phyloP scores from a whole-genome alignment of 2,797 vertebrate genomes.

The Trachurus trachurus region DNA sequence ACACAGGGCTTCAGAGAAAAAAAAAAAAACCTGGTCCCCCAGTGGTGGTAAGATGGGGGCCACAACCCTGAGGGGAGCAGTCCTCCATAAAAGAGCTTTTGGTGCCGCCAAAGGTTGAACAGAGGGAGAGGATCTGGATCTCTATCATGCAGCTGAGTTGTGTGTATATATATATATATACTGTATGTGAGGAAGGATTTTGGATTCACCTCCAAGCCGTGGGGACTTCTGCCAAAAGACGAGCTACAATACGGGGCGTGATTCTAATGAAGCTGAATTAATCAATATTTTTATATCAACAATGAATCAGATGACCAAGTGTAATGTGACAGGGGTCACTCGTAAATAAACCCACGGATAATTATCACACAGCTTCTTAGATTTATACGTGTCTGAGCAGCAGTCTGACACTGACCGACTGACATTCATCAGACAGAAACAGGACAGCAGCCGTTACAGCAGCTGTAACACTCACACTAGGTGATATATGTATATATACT shows the following conservation, averaged over 20 bases:
- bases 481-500: no score
- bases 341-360: constrained; percentile 1
- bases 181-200: background rate
- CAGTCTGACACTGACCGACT: background rate
- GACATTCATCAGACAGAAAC: no score
- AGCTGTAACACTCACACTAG: no score
- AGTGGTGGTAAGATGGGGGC: constrained; percentile 8
- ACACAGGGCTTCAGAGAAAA: constrained; percentile 28
- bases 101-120: background rate
- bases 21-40: background rate
- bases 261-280: background rate
- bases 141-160: constrained; percentile 1
- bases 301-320: background rate
- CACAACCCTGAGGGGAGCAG: constrained; percentile 23
- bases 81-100: constrained; percentile 24
- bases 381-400: background rate
- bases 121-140: constrained; percentile 5
- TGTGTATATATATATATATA: no score
- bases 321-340: background rate
- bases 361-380: background rate
- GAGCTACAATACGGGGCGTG: background rate
- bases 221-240: background rate
- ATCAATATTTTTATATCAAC: background rate
- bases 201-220: background rate
- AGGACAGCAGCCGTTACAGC: no score